Percentiles rank a stretch among this genome's conserved stretches.
Evolutionary conservation across 2,888 invertebrate species (phyloP).

Genomic region (Germaria angustata): DNA sequence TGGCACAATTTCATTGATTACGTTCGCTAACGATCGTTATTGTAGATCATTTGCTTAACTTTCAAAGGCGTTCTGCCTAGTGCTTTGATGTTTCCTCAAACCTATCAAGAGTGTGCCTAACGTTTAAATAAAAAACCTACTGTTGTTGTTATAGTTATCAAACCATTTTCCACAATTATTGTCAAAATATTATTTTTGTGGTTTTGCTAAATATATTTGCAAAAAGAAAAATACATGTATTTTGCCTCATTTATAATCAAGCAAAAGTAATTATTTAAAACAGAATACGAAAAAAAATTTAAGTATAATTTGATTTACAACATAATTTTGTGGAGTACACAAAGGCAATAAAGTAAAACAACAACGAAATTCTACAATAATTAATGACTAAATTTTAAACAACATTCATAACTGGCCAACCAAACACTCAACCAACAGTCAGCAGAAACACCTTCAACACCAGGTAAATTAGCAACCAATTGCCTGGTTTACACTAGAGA

Average conservation of each 20-base stretch:
- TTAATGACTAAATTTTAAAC: conserved; percentile 31
- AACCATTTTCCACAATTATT: conserved; percentile 21
- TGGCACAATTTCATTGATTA: no score
- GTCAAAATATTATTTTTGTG: conserved; percentile 35
- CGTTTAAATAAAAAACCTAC: not conserved
- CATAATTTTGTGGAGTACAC: conserved; percentile 13
- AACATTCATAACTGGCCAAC: conserved; percentile 6
- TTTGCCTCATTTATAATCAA: conserved; percentile 2
- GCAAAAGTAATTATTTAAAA: conserved; percentile 11
- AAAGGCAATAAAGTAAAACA: not conserved
- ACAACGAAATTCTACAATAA: conserved; percentile 1
- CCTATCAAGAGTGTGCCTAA: not conserved
- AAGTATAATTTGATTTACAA: conserved; percentile 26
- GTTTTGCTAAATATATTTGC: conserved; percentile 16
- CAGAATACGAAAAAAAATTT: not conserved
- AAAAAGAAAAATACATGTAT: no score
- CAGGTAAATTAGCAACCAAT: conserved; percentile 2
- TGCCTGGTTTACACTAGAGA: not conserved
- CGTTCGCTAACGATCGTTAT: no score
- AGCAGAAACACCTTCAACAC: not conserved
- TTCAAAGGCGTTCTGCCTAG: not conserved
- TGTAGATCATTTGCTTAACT: no score
- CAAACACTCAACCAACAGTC: conserved; percentile 11
- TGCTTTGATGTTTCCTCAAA: not conserved
- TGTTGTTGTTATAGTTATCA: not conserved